A percentile compares a stretch with the other conserved stretches of the same genome.
phyloP scores from a whole-genome alignment of 2,888 invertebrate genomes.

The Phrixothrix hirtus region DNA sequence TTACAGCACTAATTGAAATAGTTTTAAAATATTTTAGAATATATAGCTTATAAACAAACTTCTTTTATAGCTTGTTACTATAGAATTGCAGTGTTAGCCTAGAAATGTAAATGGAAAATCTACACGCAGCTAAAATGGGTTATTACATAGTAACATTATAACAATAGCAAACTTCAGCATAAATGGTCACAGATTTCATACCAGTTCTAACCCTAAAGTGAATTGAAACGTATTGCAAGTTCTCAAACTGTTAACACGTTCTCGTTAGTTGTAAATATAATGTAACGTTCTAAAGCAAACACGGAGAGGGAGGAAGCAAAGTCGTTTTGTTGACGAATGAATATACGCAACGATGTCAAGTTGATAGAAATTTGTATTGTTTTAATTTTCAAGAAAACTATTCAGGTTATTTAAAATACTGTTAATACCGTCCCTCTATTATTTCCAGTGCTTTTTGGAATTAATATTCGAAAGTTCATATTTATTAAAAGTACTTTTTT shows the following conservation, averaged over 20 bases:
- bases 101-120: no score
- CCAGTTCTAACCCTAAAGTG: slow-evolving; percentile 11
- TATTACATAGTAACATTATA: slow-evolving; percentile 6
- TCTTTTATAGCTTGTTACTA: no score
- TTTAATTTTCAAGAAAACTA: slow-evolving; percentile 6
- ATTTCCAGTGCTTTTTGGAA: not conserved
- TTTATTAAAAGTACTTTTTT: no score
- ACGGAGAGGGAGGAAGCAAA: slow-evolving; percentile 18
- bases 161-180: slow-evolving; percentile 8
- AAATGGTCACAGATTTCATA: slow-evolving; percentile 14
- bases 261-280: slow-evolving; percentile 16
- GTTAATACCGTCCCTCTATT: not conserved
- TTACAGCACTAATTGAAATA: not conserved
- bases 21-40: not conserved
- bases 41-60: no score
- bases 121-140: no score
- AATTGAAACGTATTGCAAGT: slow-evolving; percentile 16
- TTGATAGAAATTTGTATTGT: slow-evolving; percentile 9
- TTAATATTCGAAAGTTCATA: not conserved
- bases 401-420: not conserved
- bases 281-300: slow-evolving; percentile 15
- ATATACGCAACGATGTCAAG: slow-evolving; percentile 5
- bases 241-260: slow-evolving; percentile 19
- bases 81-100: no score
- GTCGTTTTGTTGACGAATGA: slow-evolving; percentile 9